phyloP scores from a whole-genome alignment of 2,113 vertebrate species.

The Chitala chitala region DNA sequence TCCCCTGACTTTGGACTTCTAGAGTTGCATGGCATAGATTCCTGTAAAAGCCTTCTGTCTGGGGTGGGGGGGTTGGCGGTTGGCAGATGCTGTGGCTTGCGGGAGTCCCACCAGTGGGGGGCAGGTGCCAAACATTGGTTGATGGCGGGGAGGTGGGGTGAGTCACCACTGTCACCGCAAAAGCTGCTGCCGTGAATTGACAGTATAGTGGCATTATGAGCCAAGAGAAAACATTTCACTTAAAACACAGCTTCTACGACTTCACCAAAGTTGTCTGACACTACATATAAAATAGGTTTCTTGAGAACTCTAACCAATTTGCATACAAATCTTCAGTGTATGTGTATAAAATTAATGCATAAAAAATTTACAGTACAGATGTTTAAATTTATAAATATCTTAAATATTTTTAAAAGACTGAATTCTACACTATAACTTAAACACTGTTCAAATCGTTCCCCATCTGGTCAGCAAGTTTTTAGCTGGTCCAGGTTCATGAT shows the following conservation, averaged over 20 bases:
- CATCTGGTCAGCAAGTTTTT: conserved; percentile 41
- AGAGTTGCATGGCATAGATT: not conserved
- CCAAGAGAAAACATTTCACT: not conserved
- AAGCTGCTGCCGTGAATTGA: not conserved
- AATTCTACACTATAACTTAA: conserved; percentile 18
- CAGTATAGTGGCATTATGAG: not conserved
- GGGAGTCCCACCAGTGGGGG: not conserved
- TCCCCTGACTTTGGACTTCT: not conserved
- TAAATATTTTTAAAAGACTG: conserved; percentile 16
- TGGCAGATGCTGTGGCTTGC: not conserved
- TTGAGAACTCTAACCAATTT: not conserved
- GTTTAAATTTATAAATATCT: conserved; percentile 20
- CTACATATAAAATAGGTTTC: not conserved
- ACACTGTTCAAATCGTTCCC: not conserved
- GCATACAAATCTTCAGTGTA: conserved; percentile 20
- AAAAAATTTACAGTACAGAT: conserved; percentile 26
- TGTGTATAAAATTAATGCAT: conserved; percentile 8
- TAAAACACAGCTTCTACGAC: not conserved
- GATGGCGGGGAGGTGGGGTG: not conserved
- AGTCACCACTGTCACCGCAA: not conserved
- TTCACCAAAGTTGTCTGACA: not conserved
- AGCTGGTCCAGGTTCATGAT: conserved; percentile 42
- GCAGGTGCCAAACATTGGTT: not conserved
- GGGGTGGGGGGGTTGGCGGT: no score
- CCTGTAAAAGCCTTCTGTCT: conserved; percentile 4